Conservation (phyloP, 2,113 vertebrate species). For the Psilopsiagon aymara region DNA sequence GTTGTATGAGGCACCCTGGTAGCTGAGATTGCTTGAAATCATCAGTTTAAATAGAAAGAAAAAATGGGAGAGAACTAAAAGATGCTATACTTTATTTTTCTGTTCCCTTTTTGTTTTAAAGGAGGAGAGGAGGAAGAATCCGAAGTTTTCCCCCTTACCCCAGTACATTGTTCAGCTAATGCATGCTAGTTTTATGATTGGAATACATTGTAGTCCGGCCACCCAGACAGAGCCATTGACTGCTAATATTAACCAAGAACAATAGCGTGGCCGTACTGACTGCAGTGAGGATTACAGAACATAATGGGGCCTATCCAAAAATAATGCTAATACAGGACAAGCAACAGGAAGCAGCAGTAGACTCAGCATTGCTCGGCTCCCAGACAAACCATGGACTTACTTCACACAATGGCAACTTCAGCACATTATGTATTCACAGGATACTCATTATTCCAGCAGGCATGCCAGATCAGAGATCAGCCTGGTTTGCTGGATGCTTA, state of each 20-base stretch:
- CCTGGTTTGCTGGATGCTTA: slow-evolving; percentile 67
- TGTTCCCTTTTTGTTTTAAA: background rate
- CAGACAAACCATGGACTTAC: slow-evolving; percentile 80
- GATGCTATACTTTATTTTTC: background rate
- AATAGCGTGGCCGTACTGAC: slow-evolving; percentile 87
- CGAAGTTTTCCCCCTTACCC: background rate
- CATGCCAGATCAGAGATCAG: slow-evolving; percentile 65
- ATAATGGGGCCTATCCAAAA: slow-evolving; percentile 91
- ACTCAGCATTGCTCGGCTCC: slow-evolving; percentile 88
- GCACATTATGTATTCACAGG: slow-evolving; percentile 80
- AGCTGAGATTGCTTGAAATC: slow-evolving; percentile 40
- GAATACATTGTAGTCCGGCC: slow-evolving; percentile 76
- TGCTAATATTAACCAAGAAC: slow-evolving; percentile 86
- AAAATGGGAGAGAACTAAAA: background rate
- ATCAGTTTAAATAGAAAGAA: background rate
- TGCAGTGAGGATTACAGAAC: slow-evolving; percentile 92
- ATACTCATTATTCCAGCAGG: slow-evolving; percentile 73
- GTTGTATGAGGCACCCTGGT: slow-evolving; percentile 6
- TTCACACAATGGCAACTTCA: slow-evolving; percentile 80
- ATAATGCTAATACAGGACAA: slow-evolving; percentile 88
- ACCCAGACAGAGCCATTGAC: slow-evolving; percentile 82
- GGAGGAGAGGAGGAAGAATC: background rate
- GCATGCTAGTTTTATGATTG: slow-evolving; percentile 60
- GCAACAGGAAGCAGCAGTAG: slow-evolving; percentile 92
- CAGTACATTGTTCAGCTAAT: slow-evolving; percentile 37